phyloP scores from a whole-genome alignment of 1,140 invertebrate genomes.

The Sitophilus oryzae region DNA sequence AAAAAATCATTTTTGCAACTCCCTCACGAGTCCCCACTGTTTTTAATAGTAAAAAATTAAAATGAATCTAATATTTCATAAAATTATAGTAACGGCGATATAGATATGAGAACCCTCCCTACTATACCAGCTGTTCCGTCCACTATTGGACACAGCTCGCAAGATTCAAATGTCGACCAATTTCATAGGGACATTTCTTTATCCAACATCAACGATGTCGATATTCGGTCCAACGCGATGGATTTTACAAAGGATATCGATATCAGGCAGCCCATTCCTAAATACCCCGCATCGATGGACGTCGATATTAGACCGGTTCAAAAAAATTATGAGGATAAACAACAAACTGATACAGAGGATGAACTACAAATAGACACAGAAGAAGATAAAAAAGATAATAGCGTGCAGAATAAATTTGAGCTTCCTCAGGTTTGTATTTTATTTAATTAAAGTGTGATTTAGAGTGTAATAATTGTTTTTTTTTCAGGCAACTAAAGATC shows the following conservation, averaged over 20 bases:
- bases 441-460: conserved; percentile 55
- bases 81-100: conserved; percentile 40
- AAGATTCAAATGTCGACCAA: neutral
- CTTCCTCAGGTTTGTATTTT: conserved; percentile 43
- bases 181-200: neutral
- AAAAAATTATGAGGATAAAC: conserved; percentile 27
- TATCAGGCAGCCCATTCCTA: conserved; percentile 31
- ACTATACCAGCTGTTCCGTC: conserved; percentile 2
- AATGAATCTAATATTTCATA: conserved; percentile 3
- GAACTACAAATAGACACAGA: conserved; percentile 26
- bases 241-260: conserved; percentile 43
- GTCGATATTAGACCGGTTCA: conserved; percentile 14
- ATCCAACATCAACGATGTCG: conserved; percentile 31
- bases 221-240: conserved; percentile 26
- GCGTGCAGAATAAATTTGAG: conserved; percentile 34
- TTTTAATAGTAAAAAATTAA: conserved; percentile 1
- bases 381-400: conserved; percentile 17
- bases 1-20: too few relatives aligned
- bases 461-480: neutral
- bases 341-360: conserved; percentile 15
- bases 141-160: neutral
- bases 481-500: conserved; percentile 41
- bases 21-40: too few relatives aligned
- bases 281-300: conserved; percentile 6
- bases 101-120: conserved; percentile 42